Conservation (phyloP, 2,113 vertebrate genomes). For the Corydoras maculifer region DNA sequence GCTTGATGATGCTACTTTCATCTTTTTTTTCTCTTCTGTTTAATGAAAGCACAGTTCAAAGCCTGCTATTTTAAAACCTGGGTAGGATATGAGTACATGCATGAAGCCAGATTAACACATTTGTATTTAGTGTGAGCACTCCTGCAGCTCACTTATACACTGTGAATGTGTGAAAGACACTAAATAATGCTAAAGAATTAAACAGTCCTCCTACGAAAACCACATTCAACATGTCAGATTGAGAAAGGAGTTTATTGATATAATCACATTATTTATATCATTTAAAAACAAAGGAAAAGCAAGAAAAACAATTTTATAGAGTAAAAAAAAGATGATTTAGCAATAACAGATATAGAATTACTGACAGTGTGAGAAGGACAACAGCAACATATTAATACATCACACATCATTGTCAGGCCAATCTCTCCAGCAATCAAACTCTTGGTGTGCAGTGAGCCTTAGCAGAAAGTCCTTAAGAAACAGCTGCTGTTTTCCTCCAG, state of each 20-base stretch:
- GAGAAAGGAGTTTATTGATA: background rate
- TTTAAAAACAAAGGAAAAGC: too few relatives aligned
- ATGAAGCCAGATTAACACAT: conserved; percentile 17
- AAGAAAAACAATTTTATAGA: too few relatives aligned
- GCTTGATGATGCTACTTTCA: conserved; percentile 45
- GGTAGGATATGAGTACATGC: conserved; percentile 11
- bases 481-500: too few relatives aligned
- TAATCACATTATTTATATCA: too few relatives aligned
- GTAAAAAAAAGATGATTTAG: too few relatives aligned
- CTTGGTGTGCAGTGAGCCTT: too few relatives aligned
- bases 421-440: too few relatives aligned
- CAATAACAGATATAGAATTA: too few relatives aligned
- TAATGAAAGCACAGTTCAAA: conserved; percentile 49
- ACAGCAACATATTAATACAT: too few relatives aligned
- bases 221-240: background rate
- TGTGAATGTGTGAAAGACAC: background rate
- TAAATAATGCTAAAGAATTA: conserved; percentile 9
- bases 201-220: conserved; percentile 1
- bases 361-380: too few relatives aligned
- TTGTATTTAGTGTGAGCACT: background rate
- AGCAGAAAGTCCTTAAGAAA: too few relatives aligned
- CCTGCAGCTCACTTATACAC: background rate
- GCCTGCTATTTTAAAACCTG: conserved; percentile 36
- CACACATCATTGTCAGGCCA: too few relatives aligned
- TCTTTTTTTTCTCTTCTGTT: conserved; percentile 44